Evolutionary conservation across 2,797 vertebrate genomes (phyloP).

Genomic region (Percopsis omiscomaycus): DNA sequence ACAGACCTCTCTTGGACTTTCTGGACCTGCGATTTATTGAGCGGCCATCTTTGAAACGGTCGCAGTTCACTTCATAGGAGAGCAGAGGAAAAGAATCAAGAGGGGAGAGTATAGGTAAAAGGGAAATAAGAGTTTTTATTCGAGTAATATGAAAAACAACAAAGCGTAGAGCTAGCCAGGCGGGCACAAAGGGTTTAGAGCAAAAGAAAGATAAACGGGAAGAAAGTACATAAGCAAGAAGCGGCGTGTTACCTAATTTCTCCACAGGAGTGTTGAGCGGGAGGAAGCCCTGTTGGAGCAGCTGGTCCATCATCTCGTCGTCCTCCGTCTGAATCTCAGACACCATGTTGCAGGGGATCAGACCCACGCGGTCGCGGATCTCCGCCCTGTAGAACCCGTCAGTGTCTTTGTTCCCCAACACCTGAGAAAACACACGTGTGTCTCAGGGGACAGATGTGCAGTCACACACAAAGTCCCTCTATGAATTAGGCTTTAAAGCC

Average conservation of each 20-base stretch:
- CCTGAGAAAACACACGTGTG: conserved; percentile 68
- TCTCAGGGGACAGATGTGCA: background rate
- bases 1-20: conserved; percentile 89
- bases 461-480: background rate
- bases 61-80: conserved; percentile 82
- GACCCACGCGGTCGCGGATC: conserved; percentile 85
- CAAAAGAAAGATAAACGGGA: conserved; percentile 2
- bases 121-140: conserved; percentile 28
- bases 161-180: conserved; percentile 18
- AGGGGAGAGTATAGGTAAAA: conserved; percentile 25
- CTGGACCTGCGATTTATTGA: conserved; percentile 87
- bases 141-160: conserved; percentile 25
- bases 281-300: conserved; percentile 94
- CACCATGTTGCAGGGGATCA: conserved; percentile 98
- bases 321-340: conserved; percentile 97
- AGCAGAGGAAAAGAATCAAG: conserved; percentile 70
- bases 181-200: conserved; percentile 6
- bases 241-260: conserved; percentile 82
- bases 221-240: too few relatives aligned
- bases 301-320: conserved; percentile 94
- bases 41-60: conserved; percentile 86
- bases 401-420: conserved; percentile 93
- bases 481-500: too few relatives aligned
- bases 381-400: conserved; percentile 97
- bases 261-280: conserved; percentile 94